Evolutionary conservation across 2,888 invertebrate genomes (phyloP).

Genomic region (Volucella inflata): DNA sequence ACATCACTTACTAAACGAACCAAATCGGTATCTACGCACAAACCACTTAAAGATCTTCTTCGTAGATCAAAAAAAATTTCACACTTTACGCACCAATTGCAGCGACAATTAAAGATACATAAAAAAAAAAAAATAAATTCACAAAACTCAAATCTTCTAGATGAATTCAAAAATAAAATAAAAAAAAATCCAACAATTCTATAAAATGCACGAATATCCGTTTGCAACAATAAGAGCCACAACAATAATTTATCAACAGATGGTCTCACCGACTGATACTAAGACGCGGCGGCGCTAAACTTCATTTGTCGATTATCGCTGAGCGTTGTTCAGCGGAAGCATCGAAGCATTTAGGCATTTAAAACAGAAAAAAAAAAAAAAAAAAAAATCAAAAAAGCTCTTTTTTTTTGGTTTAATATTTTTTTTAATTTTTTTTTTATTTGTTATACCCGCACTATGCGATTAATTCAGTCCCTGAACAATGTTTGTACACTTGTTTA

Average conservation of each 20-base stretch:
- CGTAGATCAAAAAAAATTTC: no score
- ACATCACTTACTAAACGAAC: no score
- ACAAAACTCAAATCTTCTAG: no score
- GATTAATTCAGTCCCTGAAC: conserved; percentile 56
- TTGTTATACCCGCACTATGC: conserved; percentile 21
- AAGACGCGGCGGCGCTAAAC: conserved; percentile 60
- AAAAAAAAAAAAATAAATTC: no score
- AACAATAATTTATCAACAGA: conserved; percentile 21
- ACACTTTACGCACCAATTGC: no score
- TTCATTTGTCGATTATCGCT: conserved; percentile 55
- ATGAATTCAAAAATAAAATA: neutral
- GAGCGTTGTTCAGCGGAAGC: conserved; percentile 59
- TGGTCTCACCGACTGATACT: conserved; percentile 45
- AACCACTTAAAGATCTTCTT: no score
- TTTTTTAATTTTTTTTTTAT: conserved; percentile 3
- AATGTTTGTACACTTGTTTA: conserved; percentile 48
- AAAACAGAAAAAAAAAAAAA: conserved; percentile 22
- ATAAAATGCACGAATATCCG: neutral
- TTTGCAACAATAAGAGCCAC: conserved; percentile 14
- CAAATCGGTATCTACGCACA: no score
- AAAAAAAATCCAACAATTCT: neutral
- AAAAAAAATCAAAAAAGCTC: neutral
- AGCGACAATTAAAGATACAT: no score
- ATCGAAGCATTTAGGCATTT: conserved; percentile 49
- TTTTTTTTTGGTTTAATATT: conserved; percentile 41